These are phyloP conservation scores for Meloidogyne hapla DNA, from an alignment of 1,140 invertebrate species.

Conservation along the genomic window DNA sequence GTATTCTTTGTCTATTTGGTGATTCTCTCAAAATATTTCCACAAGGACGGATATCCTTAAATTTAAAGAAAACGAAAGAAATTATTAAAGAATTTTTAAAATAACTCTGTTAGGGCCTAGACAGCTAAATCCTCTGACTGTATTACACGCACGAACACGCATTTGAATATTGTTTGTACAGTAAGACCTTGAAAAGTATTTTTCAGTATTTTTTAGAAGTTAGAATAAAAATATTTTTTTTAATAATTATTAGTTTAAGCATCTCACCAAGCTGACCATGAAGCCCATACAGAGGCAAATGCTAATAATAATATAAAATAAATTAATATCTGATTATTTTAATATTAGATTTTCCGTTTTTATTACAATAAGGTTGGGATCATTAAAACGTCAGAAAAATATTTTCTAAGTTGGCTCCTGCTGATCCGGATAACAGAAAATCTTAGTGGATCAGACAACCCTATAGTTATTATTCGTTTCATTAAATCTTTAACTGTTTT, in stretches of 20 bases:
- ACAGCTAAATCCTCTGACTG: conserved; percentile 62
- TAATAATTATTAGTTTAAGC: too few species aligned
- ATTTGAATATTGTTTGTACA: conserved; percentile 56
- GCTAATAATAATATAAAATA: conserved; percentile 49
- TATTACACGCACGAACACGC: conserved; percentile 62
- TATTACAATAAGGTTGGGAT: too few species aligned
- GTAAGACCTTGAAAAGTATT: conserved; percentile 46
- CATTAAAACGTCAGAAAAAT: too few species aligned
- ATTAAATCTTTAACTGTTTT: too few species aligned
- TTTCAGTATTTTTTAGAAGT: neutral
- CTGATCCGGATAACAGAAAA: too few species aligned
- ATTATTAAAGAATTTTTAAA: neutral
- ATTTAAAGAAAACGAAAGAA: conserved; percentile 18
- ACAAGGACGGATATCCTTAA: conserved; percentile 43
- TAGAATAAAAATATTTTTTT: neutral
- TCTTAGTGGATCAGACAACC: too few species aligned
- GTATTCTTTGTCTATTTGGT: neutral
- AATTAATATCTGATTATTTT: too few species aligned
- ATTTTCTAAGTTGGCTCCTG: too few species aligned
- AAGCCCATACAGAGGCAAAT: conserved; percentile 61
- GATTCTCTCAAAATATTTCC: conserved; percentile 4
- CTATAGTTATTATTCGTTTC: too few species aligned
- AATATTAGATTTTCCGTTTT: too few species aligned
- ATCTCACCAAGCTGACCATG: conserved; percentile 57
- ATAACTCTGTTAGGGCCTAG: conserved; percentile 52